Conservation (phyloP, 2,113 vertebrate species). For the Brachyhypopomus occidentalis region DNA sequence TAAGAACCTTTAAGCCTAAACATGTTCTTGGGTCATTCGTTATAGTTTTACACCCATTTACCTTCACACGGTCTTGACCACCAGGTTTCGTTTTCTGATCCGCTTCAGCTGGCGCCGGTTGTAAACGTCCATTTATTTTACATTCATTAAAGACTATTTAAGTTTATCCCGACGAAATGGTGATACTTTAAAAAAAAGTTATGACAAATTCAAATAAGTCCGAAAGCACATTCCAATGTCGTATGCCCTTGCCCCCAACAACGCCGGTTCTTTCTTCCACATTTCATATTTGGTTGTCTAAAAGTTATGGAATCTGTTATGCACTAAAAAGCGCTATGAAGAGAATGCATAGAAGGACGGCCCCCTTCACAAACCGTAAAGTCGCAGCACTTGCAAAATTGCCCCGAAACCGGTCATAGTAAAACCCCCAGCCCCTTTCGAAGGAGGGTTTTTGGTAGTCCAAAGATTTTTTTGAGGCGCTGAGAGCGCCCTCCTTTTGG, state of each 20-base stretch:
- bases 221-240: slow-evolving; percentile 7
- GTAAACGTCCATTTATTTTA: slow-evolving; percentile 18
- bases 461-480: slow-evolving; percentile 49
- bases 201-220: not conserved
- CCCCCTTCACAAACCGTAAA: no score
- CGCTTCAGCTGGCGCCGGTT: slow-evolving; percentile 33
- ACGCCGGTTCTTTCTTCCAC: not conserved
- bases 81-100: slow-evolving; percentile 14
- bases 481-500: slow-evolving; percentile 23
- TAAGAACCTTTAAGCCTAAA: no score
- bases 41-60: slow-evolving; percentile 15
- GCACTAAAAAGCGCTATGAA: slow-evolving; percentile 41
- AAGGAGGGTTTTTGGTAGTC: slow-evolving; percentile 15
- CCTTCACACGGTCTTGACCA: slow-evolving; percentile 32
- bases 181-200: not conserved
- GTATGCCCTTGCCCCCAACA: slow-evolving; percentile 22
- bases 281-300: slow-evolving; percentile 18
- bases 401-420: slow-evolving; percentile 42
- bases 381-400: slow-evolving; percentile 3
- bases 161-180: not conserved
- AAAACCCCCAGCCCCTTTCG: slow-evolving; percentile 35
- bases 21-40: not conserved
- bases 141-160: slow-evolving; percentile 9
- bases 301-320: slow-evolving; percentile 34
- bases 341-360: slow-evolving; percentile 44